Conservation (phyloP, 1,140 invertebrate genomes). For the Diabrotica undecimpunctata region DNA sequence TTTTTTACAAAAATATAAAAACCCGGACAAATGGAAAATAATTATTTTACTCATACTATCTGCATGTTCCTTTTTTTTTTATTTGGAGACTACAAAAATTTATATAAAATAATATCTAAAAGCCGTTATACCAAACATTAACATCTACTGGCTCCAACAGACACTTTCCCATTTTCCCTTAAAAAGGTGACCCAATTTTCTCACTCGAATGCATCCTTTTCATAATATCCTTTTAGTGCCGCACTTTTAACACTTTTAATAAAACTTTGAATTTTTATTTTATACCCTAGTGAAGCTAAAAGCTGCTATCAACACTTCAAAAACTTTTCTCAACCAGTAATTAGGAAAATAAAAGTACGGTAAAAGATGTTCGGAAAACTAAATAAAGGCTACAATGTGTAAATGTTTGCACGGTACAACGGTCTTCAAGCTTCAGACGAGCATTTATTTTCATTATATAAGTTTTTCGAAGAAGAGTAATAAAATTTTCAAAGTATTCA, state of each 20-base stretch:
- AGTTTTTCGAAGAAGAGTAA: no score
- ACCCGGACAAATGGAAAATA: no score
- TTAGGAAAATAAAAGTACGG: slow-evolving; percentile 1
- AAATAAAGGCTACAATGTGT: neutral
- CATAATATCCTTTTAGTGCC: neutral
- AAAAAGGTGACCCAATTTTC: neutral
- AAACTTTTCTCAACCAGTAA: slow-evolving; percentile 6
- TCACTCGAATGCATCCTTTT: neutral
- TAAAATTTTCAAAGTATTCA: no score
- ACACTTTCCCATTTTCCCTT: neutral
- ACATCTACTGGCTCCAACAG: neutral
- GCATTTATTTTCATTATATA: no score
- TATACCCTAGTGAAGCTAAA: slow-evolving; percentile 3
- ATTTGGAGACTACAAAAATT: no score
- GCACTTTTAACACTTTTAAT: slow-evolving; percentile 10
- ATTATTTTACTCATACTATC: no score
- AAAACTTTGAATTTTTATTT: slow-evolving; percentile 11
- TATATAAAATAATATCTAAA: no score
- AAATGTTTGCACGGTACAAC: no score
- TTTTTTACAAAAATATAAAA: no score
- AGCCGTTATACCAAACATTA: neutral
- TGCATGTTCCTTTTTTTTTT: no score
- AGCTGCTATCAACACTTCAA: neutral
- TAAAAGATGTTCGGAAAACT: neutral
- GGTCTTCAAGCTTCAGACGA: no score